Conservation (phyloP, 2,888 invertebrate genomes). For the Mesorhabditis spiculigera region DNA sequence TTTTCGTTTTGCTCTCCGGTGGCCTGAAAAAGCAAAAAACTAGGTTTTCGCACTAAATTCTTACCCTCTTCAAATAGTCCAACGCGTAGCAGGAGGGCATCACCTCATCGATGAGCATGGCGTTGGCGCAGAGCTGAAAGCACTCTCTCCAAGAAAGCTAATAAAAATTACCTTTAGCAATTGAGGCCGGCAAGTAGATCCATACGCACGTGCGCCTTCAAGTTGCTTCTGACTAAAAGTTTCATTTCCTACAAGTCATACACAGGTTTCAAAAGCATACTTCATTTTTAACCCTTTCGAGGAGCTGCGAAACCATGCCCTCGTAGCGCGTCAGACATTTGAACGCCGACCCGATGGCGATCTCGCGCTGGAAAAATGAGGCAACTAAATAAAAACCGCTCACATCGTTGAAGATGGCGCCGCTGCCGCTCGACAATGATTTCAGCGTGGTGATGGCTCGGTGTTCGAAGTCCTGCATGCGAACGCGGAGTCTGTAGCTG, state of each 20-base stretch:
- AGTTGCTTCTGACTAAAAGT: not conserved
- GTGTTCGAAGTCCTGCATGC: not conserved
- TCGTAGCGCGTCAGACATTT: slow-evolving; percentile 1
- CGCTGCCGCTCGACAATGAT: not conserved
- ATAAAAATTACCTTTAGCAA: not conserved
- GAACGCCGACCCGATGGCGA: not conserved
- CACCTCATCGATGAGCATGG: slow-evolving; percentile 21
- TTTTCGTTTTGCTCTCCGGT: no score
- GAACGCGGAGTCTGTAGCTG: not conserved
- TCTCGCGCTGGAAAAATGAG: not conserved
- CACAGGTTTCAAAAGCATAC: no score
- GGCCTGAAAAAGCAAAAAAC: no score
- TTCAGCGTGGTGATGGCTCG: not conserved
- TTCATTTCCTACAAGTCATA: no score
- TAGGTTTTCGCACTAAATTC: no score
- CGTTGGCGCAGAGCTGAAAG: slow-evolving; percentile 10
- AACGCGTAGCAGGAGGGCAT: slow-evolving; percentile 23
- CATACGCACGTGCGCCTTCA: not conserved
- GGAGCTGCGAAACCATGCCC: not conserved
- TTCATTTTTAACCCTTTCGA: not conserved
- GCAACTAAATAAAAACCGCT: not conserved
- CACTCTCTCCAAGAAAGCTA: no score
- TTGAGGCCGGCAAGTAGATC: not conserved
- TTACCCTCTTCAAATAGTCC: slow-evolving; percentile 10
- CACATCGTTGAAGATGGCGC: not conserved